phyloP scores from a whole-genome alignment of 2,888 invertebrate genomes.

The Tinea trinotella region DNA sequence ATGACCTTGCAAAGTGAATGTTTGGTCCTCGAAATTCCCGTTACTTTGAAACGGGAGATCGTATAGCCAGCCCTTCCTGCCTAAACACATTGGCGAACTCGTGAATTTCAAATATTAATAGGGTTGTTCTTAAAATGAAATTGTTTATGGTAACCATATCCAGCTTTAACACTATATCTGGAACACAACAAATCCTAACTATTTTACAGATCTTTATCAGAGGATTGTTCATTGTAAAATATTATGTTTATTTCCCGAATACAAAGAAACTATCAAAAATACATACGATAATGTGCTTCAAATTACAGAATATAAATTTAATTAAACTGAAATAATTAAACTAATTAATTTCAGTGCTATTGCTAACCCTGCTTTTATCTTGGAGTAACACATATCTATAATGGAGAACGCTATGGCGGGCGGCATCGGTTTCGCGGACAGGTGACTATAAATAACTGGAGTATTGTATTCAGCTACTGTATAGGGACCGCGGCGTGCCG shows the following conservation, averaged over 20 bases:
- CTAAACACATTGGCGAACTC: conserved; percentile 1
- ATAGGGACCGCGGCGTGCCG: conserved; percentile 46
- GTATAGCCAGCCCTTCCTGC: neutral
- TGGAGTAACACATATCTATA: conserved; percentile 6
- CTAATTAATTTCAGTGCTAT: too few relatives aligned
- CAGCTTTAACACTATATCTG: too few relatives aligned
- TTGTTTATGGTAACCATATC: too few relatives aligned
- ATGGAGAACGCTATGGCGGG: conserved; percentile 51
- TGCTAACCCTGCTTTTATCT: neutral
- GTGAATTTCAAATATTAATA: neutral
- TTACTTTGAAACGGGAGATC: conserved; percentile 18
- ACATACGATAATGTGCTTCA: too few relatives aligned
- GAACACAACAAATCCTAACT: too few relatives aligned
- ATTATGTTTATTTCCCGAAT: too few relatives aligned
- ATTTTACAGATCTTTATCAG: too few relatives aligned
- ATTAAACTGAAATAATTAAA: too few relatives aligned
- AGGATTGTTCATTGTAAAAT: too few relatives aligned
- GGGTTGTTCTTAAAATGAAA: neutral
- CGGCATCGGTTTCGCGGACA: conserved; percentile 35
- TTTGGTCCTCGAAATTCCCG: conserved; percentile 17
- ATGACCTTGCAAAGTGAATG: conserved; percentile 17
- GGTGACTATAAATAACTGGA: conserved; percentile 71
- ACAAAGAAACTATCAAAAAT: too few relatives aligned
- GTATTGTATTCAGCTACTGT: conserved; percentile 71
- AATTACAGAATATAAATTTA: too few relatives aligned